A percentile compares a stretch with the other conserved stretches of the same genome.
These are phyloP conservation scores for Drosophila ezoana DNA, from an alignment of 2,888 invertebrate genomes.

Conservation along the genomic window DNA sequence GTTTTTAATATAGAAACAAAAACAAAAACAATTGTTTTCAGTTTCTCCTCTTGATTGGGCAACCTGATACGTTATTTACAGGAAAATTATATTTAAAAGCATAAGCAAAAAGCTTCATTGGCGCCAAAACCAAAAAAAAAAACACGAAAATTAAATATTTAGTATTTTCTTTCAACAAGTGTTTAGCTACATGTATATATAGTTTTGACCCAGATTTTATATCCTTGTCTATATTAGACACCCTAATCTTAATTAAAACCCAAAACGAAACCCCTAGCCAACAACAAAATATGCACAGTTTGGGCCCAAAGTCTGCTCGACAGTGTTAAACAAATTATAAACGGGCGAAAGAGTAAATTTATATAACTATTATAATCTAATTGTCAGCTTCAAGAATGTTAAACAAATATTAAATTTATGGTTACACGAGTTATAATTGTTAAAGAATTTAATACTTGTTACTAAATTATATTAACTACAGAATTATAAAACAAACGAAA, in stretches of 20 bases:
- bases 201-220: conserved; percentile 64
- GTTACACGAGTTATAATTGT: conserved; percentile 42
- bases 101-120: conserved; percentile 55
- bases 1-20: conserved; percentile 21
- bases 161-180: conserved; percentile 49
- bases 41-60: conserved; percentile 41
- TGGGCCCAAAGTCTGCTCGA: conserved; percentile 32
- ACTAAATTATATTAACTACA: conserved; percentile 34
- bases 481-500: conserved; percentile 2
- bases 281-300: conserved; percentile 45
- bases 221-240: conserved; percentile 81
- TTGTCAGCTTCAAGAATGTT: conserved; percentile 17
- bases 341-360: conserved; percentile 14
- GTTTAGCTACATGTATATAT: conserved; percentile 52
- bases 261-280: conserved; percentile 22
- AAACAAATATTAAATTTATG: conserved; percentile 19
- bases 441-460: conserved; percentile 31
- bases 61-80: conserved; percentile 52
- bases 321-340: conserved; percentile 5
- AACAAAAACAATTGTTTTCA: conserved; percentile 37
- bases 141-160: conserved; percentile 27
- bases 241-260: conserved; percentile 56
- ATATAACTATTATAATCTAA: conserved; percentile 7
- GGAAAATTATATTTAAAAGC: conserved; percentile 54
- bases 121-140: conserved; percentile 28